These are phyloP conservation scores for Tragelaphus scriptus DNA, from an alignment of 2,113 vertebrate genomes.

Conservation along the genomic window DNA sequence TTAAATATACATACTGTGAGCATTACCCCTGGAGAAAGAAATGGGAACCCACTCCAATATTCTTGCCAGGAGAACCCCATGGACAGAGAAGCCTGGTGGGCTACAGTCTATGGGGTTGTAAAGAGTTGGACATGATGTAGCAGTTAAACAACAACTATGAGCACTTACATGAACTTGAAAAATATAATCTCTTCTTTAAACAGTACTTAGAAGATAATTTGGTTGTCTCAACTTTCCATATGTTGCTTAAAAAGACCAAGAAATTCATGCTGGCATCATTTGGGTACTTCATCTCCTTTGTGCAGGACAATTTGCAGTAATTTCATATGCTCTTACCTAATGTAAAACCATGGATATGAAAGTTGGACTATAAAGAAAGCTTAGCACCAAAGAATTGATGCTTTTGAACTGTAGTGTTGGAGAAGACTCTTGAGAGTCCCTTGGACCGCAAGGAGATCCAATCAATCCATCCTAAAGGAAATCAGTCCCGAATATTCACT, in stretches of 20 bases:
- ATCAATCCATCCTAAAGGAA: not conserved
- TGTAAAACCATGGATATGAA: not conserved
- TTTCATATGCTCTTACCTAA: not conserved
- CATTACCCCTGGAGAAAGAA: not conserved
- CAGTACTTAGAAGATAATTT: not conserved
- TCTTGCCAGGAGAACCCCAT: not conserved
- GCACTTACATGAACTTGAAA: not conserved
- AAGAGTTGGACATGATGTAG: not conserved
- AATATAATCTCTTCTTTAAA: not conserved
- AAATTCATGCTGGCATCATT: not conserved
- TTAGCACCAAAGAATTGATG: not conserved
- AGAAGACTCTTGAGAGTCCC: not conserved
- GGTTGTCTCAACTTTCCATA: not conserved
- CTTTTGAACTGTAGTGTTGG: not conserved
- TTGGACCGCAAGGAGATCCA: not conserved
- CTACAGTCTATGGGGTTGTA: not conserved
- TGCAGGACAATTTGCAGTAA: not conserved
- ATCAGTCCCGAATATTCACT: not conserved
- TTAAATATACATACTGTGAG: not conserved
- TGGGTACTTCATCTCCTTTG: not conserved
- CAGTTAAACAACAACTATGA: not conserved
- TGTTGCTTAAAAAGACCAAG: not conserved
- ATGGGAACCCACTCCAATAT: not conserved
- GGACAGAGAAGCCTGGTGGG: not conserved
- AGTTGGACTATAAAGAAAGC: not conserved